phyloP scores from a whole-genome alignment of 1,140 invertebrate genomes.

The Anthonomus grandis region DNA sequence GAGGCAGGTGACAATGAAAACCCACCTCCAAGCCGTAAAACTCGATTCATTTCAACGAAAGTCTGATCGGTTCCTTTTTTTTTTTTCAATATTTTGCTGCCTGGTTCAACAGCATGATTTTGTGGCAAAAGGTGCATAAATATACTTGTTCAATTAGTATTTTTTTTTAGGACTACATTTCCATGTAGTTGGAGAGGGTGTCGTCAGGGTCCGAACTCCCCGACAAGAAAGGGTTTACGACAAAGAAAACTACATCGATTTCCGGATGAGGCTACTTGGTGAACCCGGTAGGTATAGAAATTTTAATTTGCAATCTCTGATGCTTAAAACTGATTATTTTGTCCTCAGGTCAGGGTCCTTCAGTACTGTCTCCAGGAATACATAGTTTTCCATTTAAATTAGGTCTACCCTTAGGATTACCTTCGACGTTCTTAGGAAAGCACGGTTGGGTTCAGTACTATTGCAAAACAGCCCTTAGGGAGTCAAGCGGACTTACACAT shows the following conservation, averaged over 20 bases:
- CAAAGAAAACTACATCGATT: slow-evolving; percentile 93
- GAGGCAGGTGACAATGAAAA: no score
- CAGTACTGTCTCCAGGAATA: slow-evolving; percentile 86
- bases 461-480: slow-evolving; percentile 85
- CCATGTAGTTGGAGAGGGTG: slow-evolving; percentile 90
- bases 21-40: no score
- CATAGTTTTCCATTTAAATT: slow-evolving; percentile 95
- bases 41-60: no score
- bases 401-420: slow-evolving; percentile 82
- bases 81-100: no score
- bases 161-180: slow-evolving; percentile 78
- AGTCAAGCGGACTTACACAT: slow-evolving; percentile 85
- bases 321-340: background rate
- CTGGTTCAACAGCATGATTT: no score
- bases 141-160: no score
- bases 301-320: background rate
- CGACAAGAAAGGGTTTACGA: slow-evolving; percentile 81
- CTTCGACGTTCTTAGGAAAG: slow-evolving; percentile 90
- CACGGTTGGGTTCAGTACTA: slow-evolving; percentile 96
- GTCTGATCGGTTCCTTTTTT: background rate
- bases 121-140: no score
- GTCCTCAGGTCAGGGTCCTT: slow-evolving; percentile 68
- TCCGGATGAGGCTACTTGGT: slow-evolving; percentile 86
- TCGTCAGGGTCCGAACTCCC: slow-evolving; percentile 75
- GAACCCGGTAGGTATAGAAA: slow-evolving; percentile 67